Evolutionary conservation across 2,113 vertebrate species (phyloP).

Genomic region (Serranochromis macrocephalus): DNA sequence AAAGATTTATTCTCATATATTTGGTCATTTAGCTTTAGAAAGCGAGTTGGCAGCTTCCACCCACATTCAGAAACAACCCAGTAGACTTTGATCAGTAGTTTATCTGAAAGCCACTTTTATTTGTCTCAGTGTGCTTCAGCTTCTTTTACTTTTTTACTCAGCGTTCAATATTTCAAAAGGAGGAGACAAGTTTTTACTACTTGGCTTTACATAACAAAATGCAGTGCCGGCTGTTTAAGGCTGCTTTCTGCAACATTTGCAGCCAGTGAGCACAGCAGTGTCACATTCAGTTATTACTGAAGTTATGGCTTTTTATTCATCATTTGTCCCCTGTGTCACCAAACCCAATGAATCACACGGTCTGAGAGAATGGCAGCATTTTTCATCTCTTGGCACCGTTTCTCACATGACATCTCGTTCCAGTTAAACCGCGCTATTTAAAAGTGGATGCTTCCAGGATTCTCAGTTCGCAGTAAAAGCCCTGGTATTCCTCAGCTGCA

Average conservation of each 20-base stretch:
- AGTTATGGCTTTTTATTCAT: slow-evolving; percentile 42
- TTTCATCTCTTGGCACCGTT: neutral
- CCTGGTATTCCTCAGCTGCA: neutral
- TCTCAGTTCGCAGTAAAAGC: neutral
- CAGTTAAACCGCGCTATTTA: neutral
- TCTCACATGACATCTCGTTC: slow-evolving; percentile 31
- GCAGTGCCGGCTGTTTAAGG: slow-evolving; percentile 35
- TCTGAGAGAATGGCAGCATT: slow-evolving; percentile 13
- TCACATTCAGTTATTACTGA: slow-evolving; percentile 53
- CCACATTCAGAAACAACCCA: neutral
- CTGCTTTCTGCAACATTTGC: slow-evolving; percentile 15
- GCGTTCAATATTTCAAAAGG: slow-evolving; percentile 31
- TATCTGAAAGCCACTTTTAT: fast-evolving
- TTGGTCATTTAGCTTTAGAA: neutral
- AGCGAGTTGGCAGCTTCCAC: neutral
- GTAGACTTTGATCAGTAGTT: neutral
- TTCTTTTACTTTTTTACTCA: neutral
- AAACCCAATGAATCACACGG: slow-evolving; percentile 9
- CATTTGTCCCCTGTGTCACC: slow-evolving; percentile 34
- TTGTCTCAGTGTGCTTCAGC: neutral
- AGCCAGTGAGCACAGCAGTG: slow-evolving; percentile 41
- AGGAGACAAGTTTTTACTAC: neutral
- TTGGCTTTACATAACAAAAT: slow-evolving; percentile 42
- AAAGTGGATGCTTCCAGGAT: neutral
- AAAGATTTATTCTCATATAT: neutral